A percentile compares a stretch with the other conserved stretches of the same genome.
These are phyloP conservation scores for Otus sunia DNA, from an alignment of 2,113 vertebrate genomes.

Conservation along the genomic window DNA sequence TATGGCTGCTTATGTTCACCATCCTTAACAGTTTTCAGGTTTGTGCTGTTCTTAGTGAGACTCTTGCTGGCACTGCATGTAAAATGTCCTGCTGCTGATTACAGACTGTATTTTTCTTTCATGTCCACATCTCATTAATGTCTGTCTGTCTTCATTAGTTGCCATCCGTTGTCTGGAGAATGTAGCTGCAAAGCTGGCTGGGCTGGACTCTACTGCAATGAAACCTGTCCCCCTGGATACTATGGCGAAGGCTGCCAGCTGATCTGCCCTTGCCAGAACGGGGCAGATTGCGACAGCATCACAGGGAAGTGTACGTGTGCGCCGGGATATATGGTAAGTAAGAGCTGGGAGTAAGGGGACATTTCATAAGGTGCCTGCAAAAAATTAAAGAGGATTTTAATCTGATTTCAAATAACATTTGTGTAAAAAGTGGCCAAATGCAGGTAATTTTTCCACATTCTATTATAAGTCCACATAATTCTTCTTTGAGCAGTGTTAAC, in stretches of 20 bases:
- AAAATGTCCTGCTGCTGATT: background rate
- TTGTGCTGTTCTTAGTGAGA: background rate
- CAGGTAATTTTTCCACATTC: fast-evolving
- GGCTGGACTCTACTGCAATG: slow-evolving; percentile 93
- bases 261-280: slow-evolving; percentile 88
- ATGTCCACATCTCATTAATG: background rate
- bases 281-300: slow-evolving; percentile 90
- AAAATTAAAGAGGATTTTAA: background rate
- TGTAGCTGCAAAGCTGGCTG: slow-evolving; percentile 92
- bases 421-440: background rate
- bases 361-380: background rate
- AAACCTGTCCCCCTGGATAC: slow-evolving; percentile 88
- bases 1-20: background rate
- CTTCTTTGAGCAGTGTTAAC: background rate
- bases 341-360: background rate
- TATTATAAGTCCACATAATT: background rate
- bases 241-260: slow-evolving; percentile 86
- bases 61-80: background rate
- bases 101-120: background rate
- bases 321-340: slow-evolving; percentile 89
- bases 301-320: slow-evolving; percentile 88
- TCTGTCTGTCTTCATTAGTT: slow-evolving; percentile 72
- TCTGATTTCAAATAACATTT: background rate
- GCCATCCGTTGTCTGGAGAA: slow-evolving; percentile 94
- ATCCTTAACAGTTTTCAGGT: background rate